Evolutionary conservation across 2,113 vertebrate species (phyloP).

Genomic region (Actinemys pallida): DNA sequence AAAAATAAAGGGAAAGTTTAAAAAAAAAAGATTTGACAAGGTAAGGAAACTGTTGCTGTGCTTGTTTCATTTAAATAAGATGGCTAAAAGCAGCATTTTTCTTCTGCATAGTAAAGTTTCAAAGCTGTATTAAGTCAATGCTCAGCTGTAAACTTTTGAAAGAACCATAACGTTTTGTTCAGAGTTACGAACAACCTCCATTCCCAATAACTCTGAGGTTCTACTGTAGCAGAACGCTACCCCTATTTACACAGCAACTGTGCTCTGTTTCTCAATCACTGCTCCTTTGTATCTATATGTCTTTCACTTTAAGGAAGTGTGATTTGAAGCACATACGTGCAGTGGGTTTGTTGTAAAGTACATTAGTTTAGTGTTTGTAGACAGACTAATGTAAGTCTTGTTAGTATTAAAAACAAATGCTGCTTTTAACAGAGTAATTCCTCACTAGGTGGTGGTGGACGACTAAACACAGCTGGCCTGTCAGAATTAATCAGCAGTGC

Average conservation of each 20-base stretch:
- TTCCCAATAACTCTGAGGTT: too few relatives aligned
- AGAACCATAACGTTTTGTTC: too few relatives aligned
- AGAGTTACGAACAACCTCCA: too few relatives aligned
- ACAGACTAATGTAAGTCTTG: background rate
- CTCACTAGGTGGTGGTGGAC: fast-evolving
- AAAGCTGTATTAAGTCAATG: too few relatives aligned
- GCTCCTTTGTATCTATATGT: background rate
- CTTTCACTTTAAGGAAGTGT: fast-evolving
- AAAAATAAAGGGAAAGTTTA: too few relatives aligned
- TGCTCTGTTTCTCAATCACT: background rate
- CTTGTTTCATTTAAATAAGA: too few relatives aligned
- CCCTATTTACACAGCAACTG: background rate
- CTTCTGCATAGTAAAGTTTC: too few relatives aligned
- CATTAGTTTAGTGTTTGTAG: background rate
- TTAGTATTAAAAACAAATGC: background rate
- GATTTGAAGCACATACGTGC: background rate
- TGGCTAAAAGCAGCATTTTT: too few relatives aligned
- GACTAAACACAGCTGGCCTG: background rate
- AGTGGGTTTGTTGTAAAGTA: background rate
- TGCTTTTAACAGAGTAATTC: background rate
- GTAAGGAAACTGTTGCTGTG: too few relatives aligned
- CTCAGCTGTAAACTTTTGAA: too few relatives aligned
- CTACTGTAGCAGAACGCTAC: background rate
- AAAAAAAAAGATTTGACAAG: too few relatives aligned
- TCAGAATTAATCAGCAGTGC: background rate